Evolutionary conservation across 2,888 invertebrate species (phyloP), one percentile per base, ranked within the genome.

Genomic region (Zonitis immaculata): DNA sequence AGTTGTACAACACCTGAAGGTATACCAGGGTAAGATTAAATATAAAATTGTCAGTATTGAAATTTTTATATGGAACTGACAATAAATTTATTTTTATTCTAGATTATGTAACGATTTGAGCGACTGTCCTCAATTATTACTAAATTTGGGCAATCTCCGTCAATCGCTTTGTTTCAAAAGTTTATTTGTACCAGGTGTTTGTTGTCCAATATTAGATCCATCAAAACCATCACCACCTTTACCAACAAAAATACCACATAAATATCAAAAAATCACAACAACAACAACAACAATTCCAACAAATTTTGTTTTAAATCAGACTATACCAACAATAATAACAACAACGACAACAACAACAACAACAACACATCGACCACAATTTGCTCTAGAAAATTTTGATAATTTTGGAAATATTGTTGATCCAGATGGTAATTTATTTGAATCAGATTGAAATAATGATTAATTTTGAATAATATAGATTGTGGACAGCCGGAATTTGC

Each of bases 81-180:
- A 44, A 39, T 39, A 45, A 32, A 22, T 22, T 22, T 3, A 22
- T 42, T 42, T 47, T 54, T 47, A 49, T 69, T 73, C 32, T 52
- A 76, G 76, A 47, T 70, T 86, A 57, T 95, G 95, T 67, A 88
- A 91, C 69, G 94, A 95, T 70, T 77, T 95, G 14, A 91, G 91
- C 66, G 90, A 89, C 66, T 94, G 94, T 68, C 93, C 94, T 0
- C 89, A 91, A 62, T 75, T 94, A 22, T 77, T 93, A 1, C 75
- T 95, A 18, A 90, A 94, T 73, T 78, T 94, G 47, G 84, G 87
- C 11, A 88, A 87, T 70, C 78, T 95, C 14, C 78, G 94, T 26
- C 91, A 92, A 68, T 93, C 93, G 0, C 78, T 95, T 8, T 95
- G 95, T 69, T 95, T 95, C 70, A 93, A 94, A 76, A 91, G 89